Percentiles rank a stretch among this genome's conserved stretches.
phyloP scores from a whole-genome alignment of 2,888 invertebrate genomes.

The Lycocerus yunnanus region DNA sequence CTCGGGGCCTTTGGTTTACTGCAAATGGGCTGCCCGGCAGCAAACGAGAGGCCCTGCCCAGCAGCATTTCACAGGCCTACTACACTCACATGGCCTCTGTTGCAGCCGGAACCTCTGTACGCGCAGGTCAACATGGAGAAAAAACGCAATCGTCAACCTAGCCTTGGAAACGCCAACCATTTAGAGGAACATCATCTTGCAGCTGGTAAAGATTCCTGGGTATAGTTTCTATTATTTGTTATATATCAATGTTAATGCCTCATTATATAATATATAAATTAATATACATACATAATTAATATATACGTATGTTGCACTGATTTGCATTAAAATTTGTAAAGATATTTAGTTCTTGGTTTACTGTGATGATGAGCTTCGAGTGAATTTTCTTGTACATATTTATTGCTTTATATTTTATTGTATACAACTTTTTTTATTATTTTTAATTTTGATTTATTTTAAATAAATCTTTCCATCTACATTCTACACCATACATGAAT shows the following conservation, averaged over 20 bases:
- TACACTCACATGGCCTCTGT: slow-evolving; percentile 40
- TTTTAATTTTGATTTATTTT: slow-evolving; percentile 48
- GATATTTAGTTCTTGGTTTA: slow-evolving; percentile 54
- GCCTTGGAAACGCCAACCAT: slow-evolving; percentile 50
- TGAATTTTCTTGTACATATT: slow-evolving; percentile 55
- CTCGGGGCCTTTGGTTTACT: slow-evolving; percentile 57
- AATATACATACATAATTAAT: slow-evolving; percentile 31
- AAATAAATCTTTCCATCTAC: slow-evolving; percentile 50
- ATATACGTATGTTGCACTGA: slow-evolving; percentile 26
- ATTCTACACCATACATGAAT: slow-evolving; percentile 47
- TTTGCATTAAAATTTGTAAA: slow-evolving; percentile 28
- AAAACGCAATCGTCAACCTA: slow-evolving; percentile 62
- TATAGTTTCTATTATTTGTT: slow-evolving; percentile 46
- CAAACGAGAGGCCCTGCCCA: slow-evolving; percentile 55
- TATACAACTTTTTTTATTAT: slow-evolving; percentile 40
- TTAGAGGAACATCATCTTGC: slow-evolving; percentile 47
- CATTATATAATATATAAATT: slow-evolving; percentile 41
- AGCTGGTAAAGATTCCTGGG: slow-evolving; percentile 56
- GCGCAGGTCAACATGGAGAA: slow-evolving; percentile 70
- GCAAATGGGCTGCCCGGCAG: slow-evolving; percentile 44
- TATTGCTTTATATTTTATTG: slow-evolving; percentile 49
- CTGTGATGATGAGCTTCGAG: slow-evolving; percentile 58
- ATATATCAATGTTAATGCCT: slow-evolving; percentile 54
- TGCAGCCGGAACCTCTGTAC: slow-evolving; percentile 63
- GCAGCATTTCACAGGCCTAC: slow-evolving; percentile 38